These are phyloP conservation scores for Cecidostiba fungosa DNA, from an alignment of 2,888 invertebrate species.

Conservation along the genomic window DNA sequence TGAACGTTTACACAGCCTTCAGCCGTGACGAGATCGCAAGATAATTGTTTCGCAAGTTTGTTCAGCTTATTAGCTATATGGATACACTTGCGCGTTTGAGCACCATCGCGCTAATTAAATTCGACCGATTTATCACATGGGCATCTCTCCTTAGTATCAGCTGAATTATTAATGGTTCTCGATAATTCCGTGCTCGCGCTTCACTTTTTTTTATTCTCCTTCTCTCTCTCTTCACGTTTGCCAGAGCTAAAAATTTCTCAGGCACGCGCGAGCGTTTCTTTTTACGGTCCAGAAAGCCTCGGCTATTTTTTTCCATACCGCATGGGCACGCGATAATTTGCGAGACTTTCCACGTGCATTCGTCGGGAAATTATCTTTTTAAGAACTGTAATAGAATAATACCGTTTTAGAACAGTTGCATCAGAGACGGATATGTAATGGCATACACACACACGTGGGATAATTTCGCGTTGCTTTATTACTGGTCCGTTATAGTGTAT, in stretches of 20 bases:
- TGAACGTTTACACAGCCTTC: neutral
- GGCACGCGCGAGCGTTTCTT: conserved; percentile 19
- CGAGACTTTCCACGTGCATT: conserved; percentile 16
- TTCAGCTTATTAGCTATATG: conserved; percentile 36
- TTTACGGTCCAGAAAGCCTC: conserved; percentile 37
- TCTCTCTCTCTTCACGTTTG: neutral
- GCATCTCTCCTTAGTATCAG: conserved; percentile 14
- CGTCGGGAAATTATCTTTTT: conserved; percentile 43
- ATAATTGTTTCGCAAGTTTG: conserved; percentile 59
- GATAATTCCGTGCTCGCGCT: neutral
- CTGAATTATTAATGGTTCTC: conserved; percentile 29
- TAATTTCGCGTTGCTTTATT: conserved; percentile 28
- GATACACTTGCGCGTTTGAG: neutral
- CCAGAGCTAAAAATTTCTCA: conserved; percentile 11
- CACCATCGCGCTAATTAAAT: conserved; percentile 39
- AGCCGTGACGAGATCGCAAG: conserved; percentile 27
- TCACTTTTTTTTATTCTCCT: neutral
- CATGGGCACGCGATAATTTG: conserved; percentile 3
- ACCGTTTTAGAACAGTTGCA: conserved; percentile 51
- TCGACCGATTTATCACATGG: conserved; percentile 39
- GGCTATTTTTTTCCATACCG: neutral
- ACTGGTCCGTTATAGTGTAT: neutral
- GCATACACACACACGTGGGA: conserved; percentile 8
- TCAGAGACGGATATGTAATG: conserved; percentile 15
- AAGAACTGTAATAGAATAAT: conserved; percentile 35